A percentile compares a stretch with the other conserved stretches of the same genome.
These are phyloP conservation scores for Pemphigus obesinymphae DNA, from an alignment of 1,140 invertebrate genomes.

Conservation along the genomic window DNA sequence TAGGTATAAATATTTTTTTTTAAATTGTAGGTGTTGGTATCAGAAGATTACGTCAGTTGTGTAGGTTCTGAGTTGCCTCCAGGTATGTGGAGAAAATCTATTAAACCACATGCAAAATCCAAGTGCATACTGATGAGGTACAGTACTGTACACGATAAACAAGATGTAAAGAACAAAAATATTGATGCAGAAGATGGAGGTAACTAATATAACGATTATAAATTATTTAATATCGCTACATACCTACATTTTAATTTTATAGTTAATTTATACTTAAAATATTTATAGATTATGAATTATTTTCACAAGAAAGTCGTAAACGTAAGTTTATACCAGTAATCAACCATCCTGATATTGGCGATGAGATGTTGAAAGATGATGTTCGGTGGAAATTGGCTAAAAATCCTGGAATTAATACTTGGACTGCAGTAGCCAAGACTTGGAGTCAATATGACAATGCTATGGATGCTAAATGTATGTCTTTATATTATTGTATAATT, in stretches of 20 bases:
- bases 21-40: constrained; percentile 5
- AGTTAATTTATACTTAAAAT: not conserved
- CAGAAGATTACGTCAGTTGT: constrained; percentile 32
- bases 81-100: constrained; percentile 30
- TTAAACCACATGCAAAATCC: constrained; percentile 19
- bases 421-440: constrained; percentile 28
- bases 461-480: constrained; percentile 36
- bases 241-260: not conserved
- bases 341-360: constrained; percentile 32
- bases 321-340: constrained; percentile 30
- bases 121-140: constrained; percentile 32
- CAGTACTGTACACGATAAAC: constrained; percentile 12
- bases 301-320: constrained; percentile 29
- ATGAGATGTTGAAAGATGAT: constrained; percentile 30
- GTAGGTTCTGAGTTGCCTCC: constrained; percentile 10
- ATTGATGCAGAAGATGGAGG: not conserved
- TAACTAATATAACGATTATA: not conserved
- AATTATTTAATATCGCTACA: not conserved
- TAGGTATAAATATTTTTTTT: too few species aligned
- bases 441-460: constrained; percentile 40
- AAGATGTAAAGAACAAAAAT: not conserved
- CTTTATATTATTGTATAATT: not conserved
- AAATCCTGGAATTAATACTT: constrained; percentile 31
- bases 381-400: constrained; percentile 38
- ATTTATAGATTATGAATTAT: constrained; percentile 19